Base-by-base conservation (phyloP, 2,888 invertebrate genomes). In the Abrostola triplasia region DNA sequence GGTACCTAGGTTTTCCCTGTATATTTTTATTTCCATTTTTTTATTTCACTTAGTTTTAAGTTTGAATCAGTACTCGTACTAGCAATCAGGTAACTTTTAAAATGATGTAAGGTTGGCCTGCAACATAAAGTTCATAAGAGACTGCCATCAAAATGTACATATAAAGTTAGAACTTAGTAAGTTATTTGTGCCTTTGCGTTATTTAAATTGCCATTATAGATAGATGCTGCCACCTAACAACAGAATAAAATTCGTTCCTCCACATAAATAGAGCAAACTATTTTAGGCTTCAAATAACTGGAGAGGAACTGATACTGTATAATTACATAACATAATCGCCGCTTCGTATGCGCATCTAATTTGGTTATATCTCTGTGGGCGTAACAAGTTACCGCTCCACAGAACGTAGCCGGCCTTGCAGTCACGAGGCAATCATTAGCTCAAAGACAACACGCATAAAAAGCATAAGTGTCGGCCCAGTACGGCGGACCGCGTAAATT, bases 361-460 rank as follows among this genome's bases (percentile, higher is more conserved):
- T 73, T 49, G 52, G 68, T 68, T 64, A 58, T 72, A 68, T 54
- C 44, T 60, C 55, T 64, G 60, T 69, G 59, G 65, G 77, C 73
- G 75, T 79, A 70, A 79, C 79, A 70, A 71, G 74, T 77, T 73
- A 72, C 76, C 81, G 81, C 75, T 70, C 73, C 71, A 76, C 70
- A 80, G 81, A 84, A 81, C 76, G 84, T 70, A 81, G 84, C 82
- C 74, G 88, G 84, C 86, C 88, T 86, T 83, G 81, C 82, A 73
- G 83, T 84, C 87, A 79, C 81, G 82, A 81, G 84, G 88, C 89
- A 88, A 90, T 91, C 93, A 92, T 93, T 93, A 90, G 91, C 88
- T 90, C 90, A 89, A 91, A 92, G 91, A 92, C 90, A 93, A 93
- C 93, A 93, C 89, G 85, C 93, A 92, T 94, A 94, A 94, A 94